Base-by-base conservation (phyloP, 2,797 vertebrate genomes). In the Danio tinwini region DNA sequence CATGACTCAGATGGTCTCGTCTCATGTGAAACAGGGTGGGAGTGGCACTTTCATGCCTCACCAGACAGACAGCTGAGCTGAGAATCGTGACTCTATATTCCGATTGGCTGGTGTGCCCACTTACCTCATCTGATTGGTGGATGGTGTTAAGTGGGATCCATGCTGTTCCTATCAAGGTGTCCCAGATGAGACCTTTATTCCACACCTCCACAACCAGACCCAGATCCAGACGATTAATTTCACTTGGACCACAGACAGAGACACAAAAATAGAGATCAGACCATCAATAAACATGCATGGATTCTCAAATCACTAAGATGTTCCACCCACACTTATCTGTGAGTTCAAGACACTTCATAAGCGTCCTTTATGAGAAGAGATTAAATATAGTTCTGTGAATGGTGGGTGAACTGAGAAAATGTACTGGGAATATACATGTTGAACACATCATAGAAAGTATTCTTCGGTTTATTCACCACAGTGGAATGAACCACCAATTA, bases 111-210 rank as follows among this genome's bases (percentile, higher is more conserved):
- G 65, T 42, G 14, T 39, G n/a, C 12, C 40, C 14, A 53, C 58
- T 75, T 70, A 98, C 98, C 96, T 98, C 94, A 67, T 98, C 95
- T 7, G 96, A 97, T 81, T 98, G 97, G 61, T 85, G 93, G 86
- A 99, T 92, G 67, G 91, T 90, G 87, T 96, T 92, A 84, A 98
- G 89, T 0, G 95, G 95, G 53, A 99, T 96, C 93, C 97, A 96
- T 1, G 95, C 93, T 0, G 95, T 98, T 50, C 98, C 98, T 63
- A 99, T 94, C 94, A 99, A 93, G 0, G 97, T 98, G 91, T 99
- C 97, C 97, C 97, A 99, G 84, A 99, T 99, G 83, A 99, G 88
- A 40, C 98, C 98, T 92, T 98, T 99, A 88, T 98, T 98, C 97
- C 97, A 99, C n/a, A 99, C 93, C 88, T 99, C 98, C 90, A 99